Percentiles rank a stretch among this genome's conserved stretches.
Evolutionary conservation across 2,113 vertebrate genomes (phyloP).

Genomic region (Oncorhynchus mykiss): DNA sequence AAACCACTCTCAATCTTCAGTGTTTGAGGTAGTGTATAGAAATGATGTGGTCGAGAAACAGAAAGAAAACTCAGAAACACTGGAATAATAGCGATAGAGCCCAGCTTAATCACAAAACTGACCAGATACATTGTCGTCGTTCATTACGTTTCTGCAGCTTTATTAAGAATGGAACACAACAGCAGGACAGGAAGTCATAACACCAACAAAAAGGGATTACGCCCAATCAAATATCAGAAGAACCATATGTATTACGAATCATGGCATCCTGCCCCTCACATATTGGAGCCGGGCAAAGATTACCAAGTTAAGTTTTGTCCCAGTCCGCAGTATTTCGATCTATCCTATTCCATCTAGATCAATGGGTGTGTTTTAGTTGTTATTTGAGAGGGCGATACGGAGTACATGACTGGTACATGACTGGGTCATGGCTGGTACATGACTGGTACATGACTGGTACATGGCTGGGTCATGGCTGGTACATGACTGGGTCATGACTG

Average conservation of each 20-base stretch:
- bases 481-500: too few species aligned
- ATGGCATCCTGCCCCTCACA: constrained; percentile 55
- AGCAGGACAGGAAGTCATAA: constrained; percentile 76
- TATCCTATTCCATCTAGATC: constrained; percentile 21
- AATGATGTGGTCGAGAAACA: too few species aligned
- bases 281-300: constrained; percentile 62
- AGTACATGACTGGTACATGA: constrained; percentile 35
- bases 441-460: too few species aligned
- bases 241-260: constrained; percentile 59
- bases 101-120: neutral
- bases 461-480: too few species aligned
- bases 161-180: constrained; percentile 80
- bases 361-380: constrained; percentile 29
- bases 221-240: constrained; percentile 68
- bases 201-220: constrained; percentile 62
- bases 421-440: neutral
- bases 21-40: too few species aligned
- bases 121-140: neutral
- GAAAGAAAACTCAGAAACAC: too few species aligned
- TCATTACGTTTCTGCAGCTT: constrained; percentile 63
- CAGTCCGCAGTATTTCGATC: constrained; percentile 6
- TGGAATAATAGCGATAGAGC: neutral
- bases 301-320: constrained; percentile 19
- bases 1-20: neutral
- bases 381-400: constrained; percentile 31